A percentile compares a stretch with the other conserved stretches of the same genome.
These are phyloP conservation scores for Moxostoma hubbsi DNA, from an alignment of 2,797 vertebrate species.

Conservation along the genomic window DNA sequence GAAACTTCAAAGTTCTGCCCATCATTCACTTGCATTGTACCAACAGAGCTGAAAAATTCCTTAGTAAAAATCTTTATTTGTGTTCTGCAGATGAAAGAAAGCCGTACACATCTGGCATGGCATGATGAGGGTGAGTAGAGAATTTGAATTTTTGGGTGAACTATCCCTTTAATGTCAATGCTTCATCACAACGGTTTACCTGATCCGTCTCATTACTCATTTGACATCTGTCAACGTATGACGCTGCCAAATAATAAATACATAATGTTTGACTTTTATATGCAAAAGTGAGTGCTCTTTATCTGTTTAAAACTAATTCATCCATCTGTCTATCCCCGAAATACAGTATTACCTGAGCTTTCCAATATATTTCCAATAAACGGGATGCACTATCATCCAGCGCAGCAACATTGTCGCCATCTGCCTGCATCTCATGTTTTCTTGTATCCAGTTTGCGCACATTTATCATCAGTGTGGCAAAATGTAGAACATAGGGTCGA, in stretches of 20 bases:
- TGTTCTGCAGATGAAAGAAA: no score
- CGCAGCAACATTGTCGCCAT: slow-evolving; percentile 71
- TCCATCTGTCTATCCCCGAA: neutral
- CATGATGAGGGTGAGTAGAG: no score
- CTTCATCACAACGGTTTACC: neutral
- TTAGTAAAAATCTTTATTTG: no score
- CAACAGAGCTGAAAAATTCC: no score
- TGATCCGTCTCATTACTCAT: slow-evolving; percentile 10
- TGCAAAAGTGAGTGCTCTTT: neutral
- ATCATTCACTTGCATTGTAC: no score
- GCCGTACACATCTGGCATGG: no score
- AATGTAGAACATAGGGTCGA: neutral
- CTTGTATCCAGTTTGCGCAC: slow-evolving; percentile 38
- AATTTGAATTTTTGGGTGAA: neutral
- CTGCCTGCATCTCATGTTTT: slow-evolving; percentile 70
- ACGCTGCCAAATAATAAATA: neutral
- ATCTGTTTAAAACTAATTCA: neutral
- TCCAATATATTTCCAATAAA: slow-evolving; percentile 26
- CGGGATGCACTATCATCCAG: slow-evolving; percentile 31
- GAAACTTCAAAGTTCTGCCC: no score
- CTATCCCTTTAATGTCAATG: neutral
- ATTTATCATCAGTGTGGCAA: slow-evolving; percentile 1
- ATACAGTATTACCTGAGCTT: neutral
- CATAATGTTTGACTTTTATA: no score
- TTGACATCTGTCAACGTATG: slow-evolving; percentile 1